These are phyloP conservation scores for Pararge aegeria DNA, from an alignment of 1,140 invertebrate species.

Conservation along the genomic window DNA sequence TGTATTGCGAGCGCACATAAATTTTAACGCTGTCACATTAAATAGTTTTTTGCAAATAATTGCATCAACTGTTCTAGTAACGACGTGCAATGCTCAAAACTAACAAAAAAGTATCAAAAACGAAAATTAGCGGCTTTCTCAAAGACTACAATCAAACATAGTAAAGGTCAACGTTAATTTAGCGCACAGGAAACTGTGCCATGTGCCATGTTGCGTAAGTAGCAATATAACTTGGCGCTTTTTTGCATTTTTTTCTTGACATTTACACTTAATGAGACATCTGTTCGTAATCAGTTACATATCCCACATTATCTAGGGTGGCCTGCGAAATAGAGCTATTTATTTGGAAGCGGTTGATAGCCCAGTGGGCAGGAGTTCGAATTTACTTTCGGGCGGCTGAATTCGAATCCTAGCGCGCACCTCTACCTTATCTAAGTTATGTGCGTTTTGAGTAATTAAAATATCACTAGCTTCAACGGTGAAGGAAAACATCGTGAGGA, in stretches of 20 bases:
- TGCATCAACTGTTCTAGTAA: constrained; percentile 1
- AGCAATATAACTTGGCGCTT: constrained; percentile 4
- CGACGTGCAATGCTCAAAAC: not conserved
- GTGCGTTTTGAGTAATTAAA: too few relatives aligned
- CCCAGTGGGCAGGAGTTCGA: too few relatives aligned
- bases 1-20: not conserved
- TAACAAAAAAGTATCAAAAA: constrained; percentile 12
- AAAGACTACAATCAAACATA: constrained; percentile 20
- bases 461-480: too few relatives aligned
- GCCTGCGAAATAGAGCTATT: constrained; percentile 9
- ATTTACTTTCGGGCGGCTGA: too few relatives aligned
- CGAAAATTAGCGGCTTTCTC: constrained; percentile 22
- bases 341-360: constrained; percentile 1
- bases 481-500: too few relatives aligned
- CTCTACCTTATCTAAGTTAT: too few relatives aligned
- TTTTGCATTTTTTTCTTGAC: constrained; percentile 10
- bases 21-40: not conserved
- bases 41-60: not conserved
- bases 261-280: constrained; percentile 22
- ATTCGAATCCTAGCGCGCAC: too few relatives aligned
- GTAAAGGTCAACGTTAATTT: constrained; percentile 6
- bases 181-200: constrained; percentile 7
- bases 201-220: not conserved
- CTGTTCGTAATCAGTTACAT: constrained; percentile 18
- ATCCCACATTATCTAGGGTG: constrained; percentile 10